Percentiles rank a stretch among this genome's conserved stretches.
These are phyloP conservation scores for Netelia inedita DNA, from an alignment of 2,888 invertebrate species.

Conservation along the genomic window DNA sequence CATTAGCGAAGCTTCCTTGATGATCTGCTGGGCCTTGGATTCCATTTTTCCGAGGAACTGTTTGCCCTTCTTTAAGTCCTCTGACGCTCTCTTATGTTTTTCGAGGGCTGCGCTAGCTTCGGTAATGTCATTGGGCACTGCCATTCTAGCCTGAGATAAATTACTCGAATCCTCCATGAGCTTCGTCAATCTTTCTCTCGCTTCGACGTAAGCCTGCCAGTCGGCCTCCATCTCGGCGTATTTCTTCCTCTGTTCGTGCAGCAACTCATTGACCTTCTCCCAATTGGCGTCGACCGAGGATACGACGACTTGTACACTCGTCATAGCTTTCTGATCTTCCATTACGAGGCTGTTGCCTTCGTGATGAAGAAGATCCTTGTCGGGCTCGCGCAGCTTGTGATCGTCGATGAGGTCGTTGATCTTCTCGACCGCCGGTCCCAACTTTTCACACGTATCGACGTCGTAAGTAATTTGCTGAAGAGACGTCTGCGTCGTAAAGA, in stretches of 20 bases:
- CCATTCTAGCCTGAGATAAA: constrained; percentile 88
- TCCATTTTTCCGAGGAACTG: constrained; percentile 92
- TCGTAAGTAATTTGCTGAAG: constrained; percentile 87
- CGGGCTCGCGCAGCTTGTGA: constrained; percentile 87
- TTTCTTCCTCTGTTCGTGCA: constrained; percentile 91
- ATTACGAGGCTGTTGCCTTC: constrained; percentile 93
- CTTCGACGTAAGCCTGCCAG: constrained; percentile 91
- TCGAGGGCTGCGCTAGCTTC: constrained; percentile 91
- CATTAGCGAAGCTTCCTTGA: constrained; percentile 90
- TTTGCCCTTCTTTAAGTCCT: constrained; percentile 91
- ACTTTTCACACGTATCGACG: constrained; percentile 85
- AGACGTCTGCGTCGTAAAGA: constrained; percentile 87
- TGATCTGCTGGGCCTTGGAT: constrained; percentile 90
- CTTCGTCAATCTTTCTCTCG: constrained; percentile 89
- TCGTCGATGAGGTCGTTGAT: constrained; percentile 86
- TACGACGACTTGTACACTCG: constrained; percentile 92
- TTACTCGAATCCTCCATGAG: constrained; percentile 90
- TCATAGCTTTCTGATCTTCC: constrained; percentile 92
- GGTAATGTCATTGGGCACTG: constrained; percentile 90
- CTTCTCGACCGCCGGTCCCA: constrained; percentile 86
- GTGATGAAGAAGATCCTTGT: constrained; percentile 91
- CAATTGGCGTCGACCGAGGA: constrained; percentile 92
- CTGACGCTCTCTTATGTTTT: constrained; percentile 91
- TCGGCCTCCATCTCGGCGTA: constrained; percentile 91
- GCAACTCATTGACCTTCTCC: constrained; percentile 91